Evolutionary conservation across 2,113 vertebrate species (phyloP).

Genomic region (Gracilinanus agilis): DNA sequence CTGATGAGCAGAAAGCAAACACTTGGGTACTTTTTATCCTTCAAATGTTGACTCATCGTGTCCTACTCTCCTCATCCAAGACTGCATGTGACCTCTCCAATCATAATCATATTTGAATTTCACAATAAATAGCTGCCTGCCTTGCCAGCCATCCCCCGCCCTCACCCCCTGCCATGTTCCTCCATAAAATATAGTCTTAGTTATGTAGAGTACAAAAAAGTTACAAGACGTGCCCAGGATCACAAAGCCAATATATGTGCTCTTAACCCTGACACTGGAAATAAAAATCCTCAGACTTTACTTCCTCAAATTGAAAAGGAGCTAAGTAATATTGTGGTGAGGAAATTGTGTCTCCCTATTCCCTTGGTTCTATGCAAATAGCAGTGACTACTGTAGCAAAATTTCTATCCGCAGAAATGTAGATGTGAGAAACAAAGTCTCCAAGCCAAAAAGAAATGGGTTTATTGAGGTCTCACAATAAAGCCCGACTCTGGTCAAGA

Average conservation of each 20-base stretch:
- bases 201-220: background rate
- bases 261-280: background rate
- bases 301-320: background rate
- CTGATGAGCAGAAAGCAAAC: background rate
- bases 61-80: background rate
- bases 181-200: background rate
- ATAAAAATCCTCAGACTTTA: background rate
- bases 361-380: background rate
- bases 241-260: background rate
- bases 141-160: background rate
- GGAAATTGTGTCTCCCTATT: background rate
- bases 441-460: too few species aligned
- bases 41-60: background rate
- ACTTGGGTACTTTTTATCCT: background rate
- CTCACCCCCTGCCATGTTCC: background rate
- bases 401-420: too few species aligned
- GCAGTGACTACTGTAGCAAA: background rate
- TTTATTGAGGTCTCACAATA: too few species aligned
- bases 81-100: background rate
- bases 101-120: background rate
- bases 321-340: background rate
- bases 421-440: too few species aligned
- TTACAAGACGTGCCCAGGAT: background rate
- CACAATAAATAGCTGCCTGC: background rate
- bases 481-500: too few species aligned